Evolutionary conservation across 37 sponge, comb jelly and placozoan genomes (phyloP).

Genomic region (Theonella swinhoei): DNA sequence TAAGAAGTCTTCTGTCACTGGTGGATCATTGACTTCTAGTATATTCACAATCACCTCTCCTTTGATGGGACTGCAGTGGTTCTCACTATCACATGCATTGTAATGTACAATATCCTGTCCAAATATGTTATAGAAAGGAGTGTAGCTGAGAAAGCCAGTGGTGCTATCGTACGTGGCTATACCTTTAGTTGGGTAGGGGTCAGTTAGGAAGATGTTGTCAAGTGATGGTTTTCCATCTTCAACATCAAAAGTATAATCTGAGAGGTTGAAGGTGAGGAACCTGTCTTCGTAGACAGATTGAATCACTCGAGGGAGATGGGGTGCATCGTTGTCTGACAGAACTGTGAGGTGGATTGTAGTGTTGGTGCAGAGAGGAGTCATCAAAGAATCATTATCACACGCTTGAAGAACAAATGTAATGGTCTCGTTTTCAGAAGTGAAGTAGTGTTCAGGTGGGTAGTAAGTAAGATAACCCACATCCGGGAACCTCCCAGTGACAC

Average conservation of each 20-base stretch:
- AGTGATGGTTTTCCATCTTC: constrained; percentile 72
- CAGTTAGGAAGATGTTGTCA: constrained; percentile 30
- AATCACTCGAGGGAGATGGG: constrained; percentile 49
- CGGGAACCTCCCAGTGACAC: constrained; percentile 20
- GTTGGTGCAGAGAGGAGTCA: constrained; percentile 46
- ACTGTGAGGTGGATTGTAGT: constrained; percentile 55
- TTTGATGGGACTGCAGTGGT: constrained; percentile 46
- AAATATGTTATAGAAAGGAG: constrained; percentile 42
- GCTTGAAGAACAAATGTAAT: constrained; percentile 60
- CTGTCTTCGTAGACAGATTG: constrained; percentile 60
- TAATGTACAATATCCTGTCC: constrained; percentile 73
- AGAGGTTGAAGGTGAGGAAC: constrained; percentile 44
- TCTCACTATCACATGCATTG: constrained; percentile 72
- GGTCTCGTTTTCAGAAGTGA: constrained; percentile 27
- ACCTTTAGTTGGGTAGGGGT: constrained; percentile 61
- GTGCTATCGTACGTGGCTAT: constrained; percentile 56
- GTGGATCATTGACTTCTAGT: constrained; percentile 79
- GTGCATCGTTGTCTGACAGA: constrained; percentile 75
- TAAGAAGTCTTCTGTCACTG: constrained; percentile 58
- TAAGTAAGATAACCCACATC: constrained; percentile 53
- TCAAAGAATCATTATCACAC: constrained; percentile 74
- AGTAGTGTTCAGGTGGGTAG: constrained; percentile 49
- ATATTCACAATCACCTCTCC: constrained; percentile 58
- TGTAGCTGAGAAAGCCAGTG: constrained; percentile 74
- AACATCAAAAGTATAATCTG: constrained; percentile 62